These are phyloP conservation scores for Subacronicta megacephala DNA, from an alignment of 2,888 invertebrate genomes.

Conservation along the genomic window DNA sequence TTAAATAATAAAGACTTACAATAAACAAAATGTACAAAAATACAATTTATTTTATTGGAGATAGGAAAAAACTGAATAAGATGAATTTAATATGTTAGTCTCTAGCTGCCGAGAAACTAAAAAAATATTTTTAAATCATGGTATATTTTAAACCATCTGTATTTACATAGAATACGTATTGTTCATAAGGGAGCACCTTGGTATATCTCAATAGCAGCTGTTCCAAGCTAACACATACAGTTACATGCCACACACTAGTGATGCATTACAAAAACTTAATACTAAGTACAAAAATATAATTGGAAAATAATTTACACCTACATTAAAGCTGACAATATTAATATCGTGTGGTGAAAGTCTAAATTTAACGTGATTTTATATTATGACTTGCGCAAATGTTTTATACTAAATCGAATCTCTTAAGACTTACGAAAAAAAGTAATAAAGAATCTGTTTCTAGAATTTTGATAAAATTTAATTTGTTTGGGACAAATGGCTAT, in stretches of 20 bases:
- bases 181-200: conserved; percentile 42
- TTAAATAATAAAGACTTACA: conserved; percentile 30
- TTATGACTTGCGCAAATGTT: conserved; percentile 43
- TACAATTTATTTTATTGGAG: conserved; percentile 34
- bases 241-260: conserved; percentile 46
- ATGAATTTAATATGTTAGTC: too few relatives aligned
- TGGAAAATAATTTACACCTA: conserved; percentile 76
- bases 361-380: conserved; percentile 34
- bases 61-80: conserved; percentile 11
- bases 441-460: not conserved
- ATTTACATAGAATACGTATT: conserved; percentile 10
- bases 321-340: conserved; percentile 81
- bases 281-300: conserved; percentile 82
- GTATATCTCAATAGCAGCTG: conserved; percentile 27
- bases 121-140: not conserved
- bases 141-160: not conserved
- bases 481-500: not conserved
- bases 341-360: conserved; percentile 63
- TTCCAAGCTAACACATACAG: conserved; percentile 41
- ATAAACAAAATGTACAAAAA: conserved; percentile 58
- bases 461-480: not conserved
- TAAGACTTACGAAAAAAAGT: not conserved
- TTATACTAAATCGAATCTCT: conserved; percentile 10
- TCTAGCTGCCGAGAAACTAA: not conserved
- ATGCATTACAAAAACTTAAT: conserved; percentile 61